Percentiles rank a stretch among this genome's conserved stretches.
These are phyloP conservation scores for Rachycentron canadum DNA, from an alignment of 2,797 vertebrate genomes.

Conservation along the genomic window DNA sequence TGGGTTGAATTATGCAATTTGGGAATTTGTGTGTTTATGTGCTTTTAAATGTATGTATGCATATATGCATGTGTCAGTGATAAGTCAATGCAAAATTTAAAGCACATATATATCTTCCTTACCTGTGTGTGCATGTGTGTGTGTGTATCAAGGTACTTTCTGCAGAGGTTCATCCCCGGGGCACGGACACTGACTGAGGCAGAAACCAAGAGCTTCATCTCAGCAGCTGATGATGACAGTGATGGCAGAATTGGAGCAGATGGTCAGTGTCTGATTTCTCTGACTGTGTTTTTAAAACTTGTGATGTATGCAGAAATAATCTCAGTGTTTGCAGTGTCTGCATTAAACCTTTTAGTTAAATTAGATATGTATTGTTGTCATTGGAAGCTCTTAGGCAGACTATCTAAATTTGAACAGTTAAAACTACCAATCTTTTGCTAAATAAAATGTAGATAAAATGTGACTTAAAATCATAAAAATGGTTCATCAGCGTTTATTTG, in stretches of 20 bases:
- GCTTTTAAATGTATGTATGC: slow-evolving; percentile 4
- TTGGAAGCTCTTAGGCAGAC: not conserved
- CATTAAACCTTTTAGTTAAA: not conserved
- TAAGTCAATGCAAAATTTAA: not conserved
- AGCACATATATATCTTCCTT: too few relatives aligned
- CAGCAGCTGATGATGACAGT: slow-evolving; percentile 91
- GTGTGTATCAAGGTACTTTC: slow-evolving; percentile 88
- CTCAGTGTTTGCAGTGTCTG: slow-evolving; percentile 26
- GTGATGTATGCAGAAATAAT: slow-evolving; percentile 14
- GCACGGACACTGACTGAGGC: slow-evolving; percentile 90
- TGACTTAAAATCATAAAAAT: not conserved
- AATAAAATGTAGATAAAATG: not conserved
- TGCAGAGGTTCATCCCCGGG: slow-evolving; percentile 91
- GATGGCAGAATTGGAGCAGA: slow-evolving; percentile 95
- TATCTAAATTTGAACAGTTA: not conserved
- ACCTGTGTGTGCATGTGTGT: slow-evolving; percentile 27
- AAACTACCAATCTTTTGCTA: not conserved
- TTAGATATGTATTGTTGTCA: not conserved
- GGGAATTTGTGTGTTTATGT: slow-evolving; percentile 10
- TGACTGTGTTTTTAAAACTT: slow-evolving; percentile 7
- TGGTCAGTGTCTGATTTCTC: slow-evolving; percentile 83
- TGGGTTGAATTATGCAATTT: slow-evolving; percentile 10
- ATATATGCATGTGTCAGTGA: not conserved
- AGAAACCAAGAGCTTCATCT: slow-evolving; percentile 92
- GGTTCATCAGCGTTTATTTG: not conserved